phyloP scores from a whole-genome alignment of 2,113 vertebrate genomes.

The Perca schrenkii region DNA sequence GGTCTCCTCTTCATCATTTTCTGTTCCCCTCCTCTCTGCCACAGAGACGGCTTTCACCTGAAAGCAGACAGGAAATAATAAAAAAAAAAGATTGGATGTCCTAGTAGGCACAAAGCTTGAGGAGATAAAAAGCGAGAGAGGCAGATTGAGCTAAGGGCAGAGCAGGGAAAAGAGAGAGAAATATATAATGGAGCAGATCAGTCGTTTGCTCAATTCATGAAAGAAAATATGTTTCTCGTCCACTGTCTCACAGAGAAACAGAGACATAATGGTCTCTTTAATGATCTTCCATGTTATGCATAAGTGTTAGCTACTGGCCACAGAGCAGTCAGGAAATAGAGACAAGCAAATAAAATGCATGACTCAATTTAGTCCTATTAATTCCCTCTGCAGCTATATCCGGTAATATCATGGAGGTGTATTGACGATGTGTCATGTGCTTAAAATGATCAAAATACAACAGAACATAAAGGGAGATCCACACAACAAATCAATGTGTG shows the following conservation, averaged over 20 bases:
- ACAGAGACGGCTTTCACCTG: slow-evolving; percentile 9
- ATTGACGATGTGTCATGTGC: not conserved
- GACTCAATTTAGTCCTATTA: not conserved
- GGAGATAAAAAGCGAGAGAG: slow-evolving; percentile 28
- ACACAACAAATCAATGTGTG: not conserved
- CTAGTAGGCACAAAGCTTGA: not conserved
- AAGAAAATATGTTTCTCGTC: slow-evolving; percentile 31
- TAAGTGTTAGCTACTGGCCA: slow-evolving; percentile 27
- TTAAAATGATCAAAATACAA: not conserved
- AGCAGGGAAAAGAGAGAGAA: not conserved
- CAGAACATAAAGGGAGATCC: not conserved
- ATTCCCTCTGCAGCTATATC: not conserved
- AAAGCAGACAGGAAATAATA: slow-evolving; percentile 48
- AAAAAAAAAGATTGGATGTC: slow-evolving; percentile 41
- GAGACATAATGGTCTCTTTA: slow-evolving; percentile 23
- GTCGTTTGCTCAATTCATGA: slow-evolving; percentile 7
- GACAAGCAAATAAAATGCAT: slow-evolving; percentile 20
- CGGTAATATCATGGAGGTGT: not conserved
- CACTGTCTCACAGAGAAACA: slow-evolving; percentile 10
- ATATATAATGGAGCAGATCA: slow-evolving; percentile 20
- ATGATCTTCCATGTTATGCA: slow-evolving; percentile 17
- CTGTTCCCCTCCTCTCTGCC: not conserved
- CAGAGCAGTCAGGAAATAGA: not conserved
- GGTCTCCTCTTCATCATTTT: not conserved
- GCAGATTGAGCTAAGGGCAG: not conserved